Percentiles rank a stretch among this genome's conserved stretches.
Conservation (phyloP, 2,888 invertebrate genomes). For the Neoitamus cyanurus region DNA sequence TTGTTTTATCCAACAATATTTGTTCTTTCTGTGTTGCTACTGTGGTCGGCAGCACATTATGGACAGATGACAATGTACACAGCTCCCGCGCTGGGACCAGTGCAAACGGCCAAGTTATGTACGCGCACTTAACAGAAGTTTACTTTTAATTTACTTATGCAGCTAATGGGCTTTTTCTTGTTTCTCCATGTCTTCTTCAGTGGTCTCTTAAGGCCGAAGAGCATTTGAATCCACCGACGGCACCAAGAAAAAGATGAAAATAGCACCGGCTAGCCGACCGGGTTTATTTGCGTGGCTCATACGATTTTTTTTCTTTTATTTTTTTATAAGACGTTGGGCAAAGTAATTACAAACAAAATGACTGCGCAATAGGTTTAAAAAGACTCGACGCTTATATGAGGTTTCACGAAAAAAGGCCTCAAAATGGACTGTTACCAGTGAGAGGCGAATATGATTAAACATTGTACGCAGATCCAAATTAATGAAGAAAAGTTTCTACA, state of each 20-base stretch:
- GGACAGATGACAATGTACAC: slow-evolving; percentile 51
- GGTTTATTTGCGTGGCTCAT: background rate
- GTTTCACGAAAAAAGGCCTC: background rate
- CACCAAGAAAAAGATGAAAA: background rate
- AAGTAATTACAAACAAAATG: slow-evolving; percentile 18
- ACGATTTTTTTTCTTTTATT: background rate
- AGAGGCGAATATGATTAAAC: background rate
- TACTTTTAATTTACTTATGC: slow-evolving; percentile 51
- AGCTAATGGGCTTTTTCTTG: slow-evolving; percentile 46
- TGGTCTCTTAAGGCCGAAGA: background rate
- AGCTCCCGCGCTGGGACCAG: slow-evolving; percentile 26
- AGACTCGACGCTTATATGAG: background rate
- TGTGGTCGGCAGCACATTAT: slow-evolving; percentile 48
- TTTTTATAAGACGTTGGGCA: background rate
- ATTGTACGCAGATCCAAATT: background rate
- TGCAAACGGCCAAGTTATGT: slow-evolving; percentile 16
- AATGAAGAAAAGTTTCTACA: background rate
- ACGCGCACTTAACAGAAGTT: slow-evolving; percentile 40
- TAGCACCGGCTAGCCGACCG: background rate
- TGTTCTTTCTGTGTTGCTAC: slow-evolving; percentile 46
- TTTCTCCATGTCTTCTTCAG: slow-evolving; percentile 28
- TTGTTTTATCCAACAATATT: slow-evolving; percentile 48
- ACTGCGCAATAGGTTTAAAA: slow-evolving; percentile 10
- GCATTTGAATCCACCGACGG: background rate
- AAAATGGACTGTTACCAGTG: background rate